Conservation (phyloP, 2,888 invertebrate genomes). For the Mythimna lalbum region DNA sequence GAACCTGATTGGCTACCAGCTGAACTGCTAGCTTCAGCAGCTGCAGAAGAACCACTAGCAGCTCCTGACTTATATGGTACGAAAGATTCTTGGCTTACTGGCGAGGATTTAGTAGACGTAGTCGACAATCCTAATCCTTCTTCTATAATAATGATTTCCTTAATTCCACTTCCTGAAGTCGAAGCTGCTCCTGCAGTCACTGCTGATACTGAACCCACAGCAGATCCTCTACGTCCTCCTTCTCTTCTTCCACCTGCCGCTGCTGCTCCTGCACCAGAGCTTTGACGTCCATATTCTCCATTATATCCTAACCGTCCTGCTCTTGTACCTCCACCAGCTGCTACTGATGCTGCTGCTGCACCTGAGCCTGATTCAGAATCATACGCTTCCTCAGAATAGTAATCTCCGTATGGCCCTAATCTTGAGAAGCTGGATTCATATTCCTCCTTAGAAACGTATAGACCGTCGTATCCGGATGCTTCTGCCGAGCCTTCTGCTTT, state of each 20-base stretch:
- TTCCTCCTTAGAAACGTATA: background rate
- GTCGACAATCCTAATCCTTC: background rate
- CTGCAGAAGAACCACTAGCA: conserved; percentile 12
- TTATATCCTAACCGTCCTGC: too few species aligned
- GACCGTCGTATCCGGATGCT: too few species aligned
- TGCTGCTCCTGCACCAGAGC: too few species aligned
- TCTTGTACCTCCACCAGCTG: too few species aligned
- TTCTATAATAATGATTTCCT: conserved; percentile 22
- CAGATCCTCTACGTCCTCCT: too few species aligned
- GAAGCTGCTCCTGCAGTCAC: background rate
- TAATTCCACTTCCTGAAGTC: too few species aligned
- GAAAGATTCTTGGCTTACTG: background rate
- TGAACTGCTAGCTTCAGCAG: background rate
- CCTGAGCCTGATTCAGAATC: too few species aligned
- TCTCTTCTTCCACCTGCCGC: too few species aligned
- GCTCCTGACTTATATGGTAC: conserved; percentile 12
- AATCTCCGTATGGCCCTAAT: background rate
- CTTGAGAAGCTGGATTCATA: background rate
- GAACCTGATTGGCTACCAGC: background rate
- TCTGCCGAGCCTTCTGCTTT: conserved; percentile 3
- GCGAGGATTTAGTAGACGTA: background rate
- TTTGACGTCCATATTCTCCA: too few species aligned
- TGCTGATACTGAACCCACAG: too few species aligned
- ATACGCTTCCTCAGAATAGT: fast-evolving
- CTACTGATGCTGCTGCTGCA: background rate